Conservation (phyloP, 2,888 invertebrate genomes). For the Aricia artaxerxes region DNA sequence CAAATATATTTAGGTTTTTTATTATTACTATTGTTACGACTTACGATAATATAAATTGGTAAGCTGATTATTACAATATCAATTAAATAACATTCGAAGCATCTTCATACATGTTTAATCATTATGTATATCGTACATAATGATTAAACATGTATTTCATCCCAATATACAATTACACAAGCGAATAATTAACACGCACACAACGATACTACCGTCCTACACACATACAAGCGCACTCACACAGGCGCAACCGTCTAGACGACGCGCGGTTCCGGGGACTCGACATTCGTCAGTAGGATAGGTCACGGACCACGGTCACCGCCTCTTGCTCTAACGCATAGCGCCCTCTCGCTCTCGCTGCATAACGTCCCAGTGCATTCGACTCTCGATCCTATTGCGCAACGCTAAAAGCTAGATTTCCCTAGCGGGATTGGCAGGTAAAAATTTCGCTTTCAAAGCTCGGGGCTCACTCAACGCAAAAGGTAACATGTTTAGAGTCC, state of each 20-base stretch:
- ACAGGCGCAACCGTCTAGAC: constrained; percentile 68
- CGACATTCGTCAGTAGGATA: constrained; percentile 80
- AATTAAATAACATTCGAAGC: neutral
- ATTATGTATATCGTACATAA: neutral
- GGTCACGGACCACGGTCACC: constrained; percentile 74
- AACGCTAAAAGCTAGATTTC: constrained; percentile 40
- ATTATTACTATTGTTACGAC: neutral
- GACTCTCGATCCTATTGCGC: constrained; percentile 49
- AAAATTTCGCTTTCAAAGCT: constrained; percentile 78
- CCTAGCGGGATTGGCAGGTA: constrained; percentile 55
- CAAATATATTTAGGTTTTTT: too few relatives aligned
- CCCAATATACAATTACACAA: neutral
- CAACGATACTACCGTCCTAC: constrained; percentile 35
- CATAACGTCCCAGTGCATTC: constrained; percentile 33
- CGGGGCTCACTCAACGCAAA: constrained; percentile 44
- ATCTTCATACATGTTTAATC: neutral
- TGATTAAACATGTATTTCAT: neutral
- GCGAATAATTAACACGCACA: constrained; percentile 38
- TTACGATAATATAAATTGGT: neutral
- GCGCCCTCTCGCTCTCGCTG: constrained; percentile 44
- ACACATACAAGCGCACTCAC: constrained; percentile 50
- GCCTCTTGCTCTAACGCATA: constrained; percentile 56
- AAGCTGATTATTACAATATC: neutral
- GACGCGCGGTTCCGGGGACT: constrained; percentile 75
- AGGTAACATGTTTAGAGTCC: constrained; percentile 49